phyloP scores from a whole-genome alignment of 2,113 vertebrate genomes.

The Hyperopisus bebe region DNA sequence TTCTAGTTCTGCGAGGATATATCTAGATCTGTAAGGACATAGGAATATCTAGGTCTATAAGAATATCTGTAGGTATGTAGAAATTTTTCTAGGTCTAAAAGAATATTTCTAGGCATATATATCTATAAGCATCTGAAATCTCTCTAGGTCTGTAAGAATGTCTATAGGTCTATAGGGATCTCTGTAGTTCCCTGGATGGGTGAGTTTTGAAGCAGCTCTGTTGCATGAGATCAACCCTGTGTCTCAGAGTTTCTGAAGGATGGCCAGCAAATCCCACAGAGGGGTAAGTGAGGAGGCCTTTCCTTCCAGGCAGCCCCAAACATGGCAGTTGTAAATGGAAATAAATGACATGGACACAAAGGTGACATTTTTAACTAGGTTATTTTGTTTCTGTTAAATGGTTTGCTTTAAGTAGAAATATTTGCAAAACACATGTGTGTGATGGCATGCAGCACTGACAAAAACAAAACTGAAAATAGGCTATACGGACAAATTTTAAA shows the following conservation, averaged over 20 bases:
- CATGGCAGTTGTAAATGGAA: background rate
- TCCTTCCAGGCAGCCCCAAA: background rate
- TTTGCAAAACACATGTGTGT: background rate
- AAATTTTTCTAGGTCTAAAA: background rate
- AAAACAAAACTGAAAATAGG: background rate
- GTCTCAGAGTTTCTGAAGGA: background rate
- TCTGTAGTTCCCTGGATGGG: background rate
- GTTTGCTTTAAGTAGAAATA: background rate
- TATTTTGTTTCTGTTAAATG: background rate
- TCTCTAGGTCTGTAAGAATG: background rate
- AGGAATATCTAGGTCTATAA: background rate
- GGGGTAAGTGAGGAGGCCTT: background rate
- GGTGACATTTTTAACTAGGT: background rate
- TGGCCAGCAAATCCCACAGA: background rate
- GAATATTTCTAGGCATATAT: background rate
- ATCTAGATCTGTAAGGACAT: background rate
- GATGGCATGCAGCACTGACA: background rate
- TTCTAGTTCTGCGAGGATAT: background rate
- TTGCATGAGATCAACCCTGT: background rate
- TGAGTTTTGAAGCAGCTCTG: background rate
- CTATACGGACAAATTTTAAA: background rate
- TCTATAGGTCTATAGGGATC: background rate
- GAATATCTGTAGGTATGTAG: background rate
- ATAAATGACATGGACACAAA: background rate
- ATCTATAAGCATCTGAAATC: background rate